Evolutionary conservation across 2,797 vertebrate genomes (phyloP), one percentile per base, ranked within the genome.

Genomic region (Gymnoscopelus microlampas): DNA sequence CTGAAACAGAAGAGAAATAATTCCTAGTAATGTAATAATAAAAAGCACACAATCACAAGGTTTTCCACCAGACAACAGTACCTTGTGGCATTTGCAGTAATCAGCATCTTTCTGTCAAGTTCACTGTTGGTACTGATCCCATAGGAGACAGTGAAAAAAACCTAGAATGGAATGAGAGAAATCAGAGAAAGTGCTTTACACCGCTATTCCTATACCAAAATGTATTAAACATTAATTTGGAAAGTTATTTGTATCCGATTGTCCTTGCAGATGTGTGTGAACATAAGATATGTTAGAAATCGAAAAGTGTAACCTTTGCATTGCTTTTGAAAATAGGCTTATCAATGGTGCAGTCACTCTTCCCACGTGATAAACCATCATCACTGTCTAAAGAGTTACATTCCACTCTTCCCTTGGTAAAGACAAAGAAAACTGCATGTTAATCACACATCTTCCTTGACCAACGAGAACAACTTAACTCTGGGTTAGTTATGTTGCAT

Each of bases 1-100:
- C 95, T 95, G 56, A 58, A 85, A 75, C 3, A 64, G 9, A 76
- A 7, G 8, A 50, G 0, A 53, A 53, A 67, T 64, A 1, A 64
- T 53, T 58, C 15, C 1, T 64, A 26, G 15, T 53, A 59, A 53
- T 14, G 0, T 5, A 44, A 44, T 48, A 1, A 15, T 47, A 26
- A 13, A 4, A 58, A 4, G n/a, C n/a, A 8, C 57, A 60, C 14
- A 23, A 7, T 55, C 3, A 44, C 26, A 62, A 11, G 24, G 12
- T 13, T 35, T 1, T 57, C n/a, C 39, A 3, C 13, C 26, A 60
- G n/a, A 19, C 8, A 63, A 24, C 4, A 64, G 9, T 75, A 96
- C 96, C 96, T 97, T 78, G 82, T 86, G 35, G 93, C 93, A 5
- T 81, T 92, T 50, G 90, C 92, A 54, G 84, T 92, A 70, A 97